Evolutionary conservation across 92 coral and sea anemone species (phyloP), one percentile per base, ranked within the genome.

Genomic region (Desmophyllum pertusum): DNA sequence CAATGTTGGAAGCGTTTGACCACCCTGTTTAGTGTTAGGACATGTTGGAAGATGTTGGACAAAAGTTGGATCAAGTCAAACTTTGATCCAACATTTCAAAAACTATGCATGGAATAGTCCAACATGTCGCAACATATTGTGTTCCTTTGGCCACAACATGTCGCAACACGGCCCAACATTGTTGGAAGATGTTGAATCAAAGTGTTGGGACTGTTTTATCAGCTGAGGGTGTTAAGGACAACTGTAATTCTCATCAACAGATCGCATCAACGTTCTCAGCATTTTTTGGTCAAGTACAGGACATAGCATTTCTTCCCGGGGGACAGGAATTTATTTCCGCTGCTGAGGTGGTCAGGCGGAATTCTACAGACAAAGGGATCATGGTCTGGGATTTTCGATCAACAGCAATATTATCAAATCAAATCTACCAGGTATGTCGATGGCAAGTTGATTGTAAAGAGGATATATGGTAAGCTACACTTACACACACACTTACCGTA

Each of bases 321-420:
- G 95, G 98, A 33, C 84, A 94, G 71, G 93, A 91, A 74, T 96
- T 96, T 76, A 51, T 96, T 76, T 96, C 99, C 52, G 98, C 99
- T 33, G 93, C 99, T 39, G 99, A 96, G 52, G 93, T 96, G 18
- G 75, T 92, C 25, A 82, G 92, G 46, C 93, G 98, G 21, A 96
- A 96, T 84, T 93, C 99, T 31, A 94, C 98, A n/a, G 99, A 94
- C 91, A 96, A 94, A 77, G 99, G 99, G 50, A 90, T 96, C 45
- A 96, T 96, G 99, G 96, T 87, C 10, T 96, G 99, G 97, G 99
- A 96, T 55, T 92, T 90, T 85, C 90, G 80, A 63, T 78, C 98
- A 13, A 94, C 98, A 35, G 95, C 97, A 38, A 83, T 96, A 29
- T 85, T 96, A 82, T 96, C 99, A 27, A 96, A 96, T 90, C 99